phyloP scores from a whole-genome alignment of 2,797 vertebrate species.

The Clarias pachynema region DNA sequence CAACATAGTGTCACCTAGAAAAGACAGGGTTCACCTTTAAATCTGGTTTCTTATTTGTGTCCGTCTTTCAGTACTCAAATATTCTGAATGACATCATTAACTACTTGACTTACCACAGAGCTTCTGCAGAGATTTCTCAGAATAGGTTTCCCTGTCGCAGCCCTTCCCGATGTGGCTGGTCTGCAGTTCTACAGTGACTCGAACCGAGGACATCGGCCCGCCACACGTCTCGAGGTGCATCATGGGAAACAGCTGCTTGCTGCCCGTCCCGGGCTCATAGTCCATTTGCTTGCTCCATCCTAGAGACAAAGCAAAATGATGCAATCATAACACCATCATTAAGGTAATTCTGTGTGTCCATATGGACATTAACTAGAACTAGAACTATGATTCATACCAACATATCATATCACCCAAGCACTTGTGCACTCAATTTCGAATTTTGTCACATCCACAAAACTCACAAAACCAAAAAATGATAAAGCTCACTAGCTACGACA shows the following conservation, averaged over 20 bases:
- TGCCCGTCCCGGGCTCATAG: slow-evolving; percentile 91
- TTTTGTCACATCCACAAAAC: neutral
- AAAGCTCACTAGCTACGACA: neutral
- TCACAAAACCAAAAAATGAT: neutral
- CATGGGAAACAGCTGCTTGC: slow-evolving; percentile 87
- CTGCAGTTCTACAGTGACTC: slow-evolving; percentile 86
- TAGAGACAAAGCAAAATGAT: slow-evolving; percentile 56
- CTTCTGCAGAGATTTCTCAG: slow-evolving; percentile 92
- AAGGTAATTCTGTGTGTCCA: too few relatives aligned
- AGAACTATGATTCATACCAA: too few relatives aligned
- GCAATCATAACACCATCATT: neutral
- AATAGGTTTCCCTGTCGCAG: slow-evolving; percentile 93
- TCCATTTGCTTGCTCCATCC: slow-evolving; percentile 92
- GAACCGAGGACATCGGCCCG: slow-evolving; percentile 86
- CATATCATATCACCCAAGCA: neutral
- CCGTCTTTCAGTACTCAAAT: neutral
- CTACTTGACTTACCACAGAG: slow-evolving; percentile 71
- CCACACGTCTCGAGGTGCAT: slow-evolving; percentile 91
- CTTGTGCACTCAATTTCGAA: neutral
- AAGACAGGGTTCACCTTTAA: neutral
- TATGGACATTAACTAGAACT: too few relatives aligned
- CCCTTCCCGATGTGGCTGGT: slow-evolving; percentile 83
- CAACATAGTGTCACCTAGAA: neutral
- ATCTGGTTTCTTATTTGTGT: neutral
- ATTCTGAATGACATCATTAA: neutral